Conservation (phyloP, 64 coral and sea anemone species). For the Actinia equina region DNA sequence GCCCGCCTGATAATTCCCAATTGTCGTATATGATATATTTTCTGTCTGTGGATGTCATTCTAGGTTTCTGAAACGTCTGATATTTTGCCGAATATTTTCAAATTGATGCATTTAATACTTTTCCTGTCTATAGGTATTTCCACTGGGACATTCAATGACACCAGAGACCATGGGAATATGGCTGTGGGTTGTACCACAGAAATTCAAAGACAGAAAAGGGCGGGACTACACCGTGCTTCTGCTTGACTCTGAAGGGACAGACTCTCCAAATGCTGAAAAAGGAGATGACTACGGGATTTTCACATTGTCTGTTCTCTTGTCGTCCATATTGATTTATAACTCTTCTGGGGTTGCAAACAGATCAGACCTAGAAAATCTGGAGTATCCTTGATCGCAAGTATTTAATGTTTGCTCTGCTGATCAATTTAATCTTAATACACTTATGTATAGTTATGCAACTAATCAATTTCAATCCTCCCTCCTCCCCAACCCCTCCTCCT, state of each 20-base stretch:
- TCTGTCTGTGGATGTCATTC: no score
- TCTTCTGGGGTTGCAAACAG: slow-evolving; percentile 12
- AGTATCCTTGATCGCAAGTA: slow-evolving; percentile 30
- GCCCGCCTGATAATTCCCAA: no score
- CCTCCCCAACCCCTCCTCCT: no score
- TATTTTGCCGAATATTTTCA: no score
- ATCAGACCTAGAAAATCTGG: slow-evolving; percentile 26
- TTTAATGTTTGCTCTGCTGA: no score
- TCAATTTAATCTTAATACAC: no score
- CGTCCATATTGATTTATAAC: slow-evolving; percentile 50
- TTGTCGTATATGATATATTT: no score
- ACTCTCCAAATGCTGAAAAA: background rate
- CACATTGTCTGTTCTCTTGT: slow-evolving; percentile 32
- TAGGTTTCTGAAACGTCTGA: no score
- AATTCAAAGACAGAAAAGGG: slow-evolving; percentile 25
- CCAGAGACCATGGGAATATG: slow-evolving; percentile 63
- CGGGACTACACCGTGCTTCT: slow-evolving; percentile 32
- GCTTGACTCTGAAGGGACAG: slow-evolving; percentile 49
- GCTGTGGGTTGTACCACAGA: slow-evolving; percentile 45
- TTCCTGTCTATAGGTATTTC: slow-evolving; percentile 12
- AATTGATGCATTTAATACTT: no score
- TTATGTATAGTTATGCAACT: no score
- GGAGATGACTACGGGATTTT: slow-evolving; percentile 39
- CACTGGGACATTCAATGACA: slow-evolving; percentile 10
- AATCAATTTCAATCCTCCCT: no score